Evolutionary conservation across 2,797 vertebrate species (phyloP).

Genomic region (Corythornis leucogaster): DNA sequence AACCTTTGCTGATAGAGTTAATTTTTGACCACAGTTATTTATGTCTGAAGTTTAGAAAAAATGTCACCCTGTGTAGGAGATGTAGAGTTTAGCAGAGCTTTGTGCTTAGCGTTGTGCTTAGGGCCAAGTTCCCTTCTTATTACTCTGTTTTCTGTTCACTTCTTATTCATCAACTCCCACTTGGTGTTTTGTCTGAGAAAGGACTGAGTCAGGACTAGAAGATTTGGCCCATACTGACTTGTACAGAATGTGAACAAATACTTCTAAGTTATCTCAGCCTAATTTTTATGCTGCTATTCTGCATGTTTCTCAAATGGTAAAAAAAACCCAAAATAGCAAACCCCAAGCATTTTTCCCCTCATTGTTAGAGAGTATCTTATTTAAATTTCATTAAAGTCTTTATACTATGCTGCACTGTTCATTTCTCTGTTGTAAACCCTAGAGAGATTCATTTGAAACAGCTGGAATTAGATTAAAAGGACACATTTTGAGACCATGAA

Average conservation of each 20-base stretch:
- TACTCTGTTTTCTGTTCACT: background rate
- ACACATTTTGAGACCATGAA: background rate
- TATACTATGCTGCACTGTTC: background rate
- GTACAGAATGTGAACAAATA: background rate
- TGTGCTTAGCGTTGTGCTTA: background rate
- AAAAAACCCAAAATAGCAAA: background rate
- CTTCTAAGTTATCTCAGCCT: background rate
- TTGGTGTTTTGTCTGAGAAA: conserved; percentile 38
- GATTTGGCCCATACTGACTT: background rate
- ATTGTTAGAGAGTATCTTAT: background rate
- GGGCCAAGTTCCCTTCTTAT: conserved; percentile 2
- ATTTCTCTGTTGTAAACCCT: background rate
- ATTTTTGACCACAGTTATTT: background rate
- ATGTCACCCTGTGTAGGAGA: background rate
- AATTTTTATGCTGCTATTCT: conserved; percentile 17
- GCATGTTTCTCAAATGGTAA: background rate
- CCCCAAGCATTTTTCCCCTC: background rate
- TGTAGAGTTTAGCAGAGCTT: background rate
- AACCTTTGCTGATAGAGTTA: background rate
- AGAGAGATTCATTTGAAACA: background rate
- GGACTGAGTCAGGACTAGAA: background rate
- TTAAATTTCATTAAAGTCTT: background rate
- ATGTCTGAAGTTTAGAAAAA: background rate
- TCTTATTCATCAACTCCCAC: conserved; percentile 31
- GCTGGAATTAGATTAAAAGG: conserved; percentile 25